Conservation (phyloP, 2,113 vertebrate species). For the Riparia riparia region DNA sequence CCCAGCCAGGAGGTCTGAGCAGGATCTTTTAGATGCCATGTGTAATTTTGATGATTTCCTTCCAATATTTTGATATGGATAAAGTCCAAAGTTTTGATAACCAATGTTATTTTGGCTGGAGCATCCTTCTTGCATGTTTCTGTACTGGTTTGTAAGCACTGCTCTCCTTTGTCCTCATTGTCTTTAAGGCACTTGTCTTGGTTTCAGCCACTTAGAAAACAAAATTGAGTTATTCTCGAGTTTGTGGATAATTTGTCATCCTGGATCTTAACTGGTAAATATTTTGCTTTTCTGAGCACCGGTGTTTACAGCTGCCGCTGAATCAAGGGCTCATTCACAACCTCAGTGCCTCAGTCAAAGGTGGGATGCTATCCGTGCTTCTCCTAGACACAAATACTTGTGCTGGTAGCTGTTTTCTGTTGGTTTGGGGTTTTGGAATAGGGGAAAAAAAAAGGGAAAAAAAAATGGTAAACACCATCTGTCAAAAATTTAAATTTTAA, state of each 20-base stretch:
- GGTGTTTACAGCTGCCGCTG: not conserved
- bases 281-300: not conserved
- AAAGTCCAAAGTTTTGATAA: not conserved
- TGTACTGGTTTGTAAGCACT: rapidly evolving
- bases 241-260: not conserved
- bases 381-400: not conserved
- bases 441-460: too few relatives aligned
- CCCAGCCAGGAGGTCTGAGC: not conserved
- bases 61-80: not conserved
- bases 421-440: not conserved
- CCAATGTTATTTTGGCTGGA: not conserved
- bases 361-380: not conserved
- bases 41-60: not conserved
- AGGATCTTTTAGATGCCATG: rapidly evolving
- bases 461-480: not conserved
- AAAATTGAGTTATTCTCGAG: not conserved
- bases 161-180: not conserved
- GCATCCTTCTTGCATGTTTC: not conserved
- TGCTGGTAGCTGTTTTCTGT: not conserved
- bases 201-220: not conserved
- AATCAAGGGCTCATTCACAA: not conserved
- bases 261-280: not conserved
- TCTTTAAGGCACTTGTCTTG: not conserved
- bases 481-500: not conserved
- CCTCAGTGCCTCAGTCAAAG: not conserved